These are phyloP conservation scores for Australoheros scitulus DNA, from an alignment of 2,113 vertebrate species.

Conservation along the genomic window DNA sequence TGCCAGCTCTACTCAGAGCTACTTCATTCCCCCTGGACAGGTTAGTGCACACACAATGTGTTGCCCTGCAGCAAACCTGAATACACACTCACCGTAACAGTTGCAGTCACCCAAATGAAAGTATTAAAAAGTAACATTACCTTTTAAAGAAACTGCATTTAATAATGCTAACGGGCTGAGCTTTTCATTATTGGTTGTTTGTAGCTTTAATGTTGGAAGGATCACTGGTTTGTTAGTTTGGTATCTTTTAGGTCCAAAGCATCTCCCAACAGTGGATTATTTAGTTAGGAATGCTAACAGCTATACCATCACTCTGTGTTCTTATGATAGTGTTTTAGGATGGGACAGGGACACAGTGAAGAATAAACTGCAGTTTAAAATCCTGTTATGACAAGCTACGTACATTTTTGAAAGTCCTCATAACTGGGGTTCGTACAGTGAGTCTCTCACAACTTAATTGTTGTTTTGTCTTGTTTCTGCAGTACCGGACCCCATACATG, in stretches of 20 bases:
- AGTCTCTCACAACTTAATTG: background rate
- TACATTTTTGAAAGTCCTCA: background rate
- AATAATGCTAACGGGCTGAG: background rate
- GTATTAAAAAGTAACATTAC: background rate
- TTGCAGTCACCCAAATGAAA: background rate
- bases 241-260: background rate
- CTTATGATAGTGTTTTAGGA: background rate
- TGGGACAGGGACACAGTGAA: background rate
- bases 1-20: constrained; percentile 90
- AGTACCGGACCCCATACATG: constrained; percentile 93
- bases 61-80: background rate
- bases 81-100: background rate
- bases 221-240: background rate
- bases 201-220: background rate
- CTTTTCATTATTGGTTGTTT: background rate
- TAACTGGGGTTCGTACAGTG: background rate
- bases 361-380: background rate
- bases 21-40: constrained; percentile 91
- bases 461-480: constrained; percentile 24
- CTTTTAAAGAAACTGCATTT: background rate
- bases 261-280: no score
- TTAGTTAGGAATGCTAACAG: no score
- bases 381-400: background rate
- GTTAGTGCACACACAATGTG: constrained; percentile 64
- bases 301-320: no score